A percentile compares a stretch with the other conserved stretches of the same genome.
phyloP scores from a whole-genome alignment of 2,888 invertebrate genomes.

The Marronus borbonicus region DNA sequence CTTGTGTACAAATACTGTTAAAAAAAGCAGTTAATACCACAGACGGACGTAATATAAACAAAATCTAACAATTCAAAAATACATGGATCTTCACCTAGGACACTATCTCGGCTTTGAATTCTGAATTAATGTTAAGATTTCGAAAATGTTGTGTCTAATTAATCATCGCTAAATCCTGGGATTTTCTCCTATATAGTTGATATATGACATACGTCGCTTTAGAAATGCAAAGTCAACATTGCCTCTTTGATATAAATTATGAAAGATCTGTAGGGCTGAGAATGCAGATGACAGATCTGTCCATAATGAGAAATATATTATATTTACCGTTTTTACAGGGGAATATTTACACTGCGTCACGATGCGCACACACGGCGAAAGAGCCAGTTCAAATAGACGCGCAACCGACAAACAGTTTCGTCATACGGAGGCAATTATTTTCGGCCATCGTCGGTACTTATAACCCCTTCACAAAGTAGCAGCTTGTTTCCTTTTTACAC shows the following conservation, averaged over 20 bases:
- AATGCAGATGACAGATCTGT: slow-evolving; percentile 16
- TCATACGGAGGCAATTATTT: slow-evolving; percentile 13
- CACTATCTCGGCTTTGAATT: too few species aligned
- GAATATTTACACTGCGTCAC: slow-evolving; percentile 2
- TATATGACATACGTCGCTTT: too few species aligned
- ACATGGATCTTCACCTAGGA: too few species aligned
- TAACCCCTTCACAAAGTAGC: slow-evolving; percentile 21
- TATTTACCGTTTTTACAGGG: slow-evolving; percentile 21
- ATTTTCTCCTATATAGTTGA: too few species aligned
- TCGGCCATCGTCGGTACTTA: slow-evolving; percentile 14
- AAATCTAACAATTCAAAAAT: too few species aligned
- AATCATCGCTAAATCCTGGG: too few species aligned
- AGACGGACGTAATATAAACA: too few species aligned
- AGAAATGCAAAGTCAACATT: too few species aligned
- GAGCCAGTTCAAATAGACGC: slow-evolving; percentile 7
- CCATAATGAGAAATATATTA: slow-evolving; percentile 24
- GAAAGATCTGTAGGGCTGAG: background rate
- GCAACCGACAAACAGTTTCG: slow-evolving; percentile 16
- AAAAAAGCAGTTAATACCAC: too few species aligned
- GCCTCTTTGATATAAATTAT: background rate
- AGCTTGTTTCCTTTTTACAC: slow-evolving; percentile 13
- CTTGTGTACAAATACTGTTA: too few species aligned
- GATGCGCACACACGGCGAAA: background rate
- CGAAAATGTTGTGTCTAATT: too few species aligned
- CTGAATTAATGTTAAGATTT: too few species aligned